Conservation (phyloP, 2,888 invertebrate genomes). For the Agrochola lychnidis region DNA sequence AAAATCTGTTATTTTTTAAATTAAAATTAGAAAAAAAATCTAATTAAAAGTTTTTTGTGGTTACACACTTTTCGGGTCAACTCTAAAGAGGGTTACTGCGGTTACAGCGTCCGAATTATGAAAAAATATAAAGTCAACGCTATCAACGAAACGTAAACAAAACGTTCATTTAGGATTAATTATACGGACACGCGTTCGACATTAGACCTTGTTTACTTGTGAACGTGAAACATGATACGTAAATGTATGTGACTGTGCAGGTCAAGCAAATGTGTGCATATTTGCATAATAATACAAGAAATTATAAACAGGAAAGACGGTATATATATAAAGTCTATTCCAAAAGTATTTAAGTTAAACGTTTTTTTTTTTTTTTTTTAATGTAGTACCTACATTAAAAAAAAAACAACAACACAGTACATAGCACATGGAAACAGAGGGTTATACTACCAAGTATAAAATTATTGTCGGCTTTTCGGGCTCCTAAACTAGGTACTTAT, state of each 20-base stretch:
- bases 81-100: not conserved
- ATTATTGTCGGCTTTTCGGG: too few species aligned
- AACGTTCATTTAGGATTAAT: slow-evolving; percentile 63
- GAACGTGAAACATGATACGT: slow-evolving; percentile 34
- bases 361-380: too few species aligned
- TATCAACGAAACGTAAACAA: slow-evolving; percentile 61
- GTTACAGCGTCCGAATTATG: slow-evolving; percentile 31
- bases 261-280: slow-evolving; percentile 19
- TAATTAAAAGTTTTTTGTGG: not conserved
- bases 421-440: too few species aligned
- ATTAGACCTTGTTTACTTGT: slow-evolving; percentile 61
- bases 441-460: too few species aligned
- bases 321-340: not conserved
- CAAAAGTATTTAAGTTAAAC: too few species aligned
- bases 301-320: not conserved
- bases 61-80: slow-evolving; percentile 13
- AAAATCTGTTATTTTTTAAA: not conserved
- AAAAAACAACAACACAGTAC: too few species aligned
- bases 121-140: slow-evolving; percentile 41
- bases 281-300: not conserved
- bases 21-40: slow-evolving; percentile 7
- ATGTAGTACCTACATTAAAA: too few species aligned
- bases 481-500: too few species aligned
- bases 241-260: slow-evolving; percentile 23
- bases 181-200: slow-evolving; percentile 56